These are phyloP conservation scores for Dryobates pubescens DNA, from an alignment of 2,797 vertebrate species.

Conservation along the genomic window DNA sequence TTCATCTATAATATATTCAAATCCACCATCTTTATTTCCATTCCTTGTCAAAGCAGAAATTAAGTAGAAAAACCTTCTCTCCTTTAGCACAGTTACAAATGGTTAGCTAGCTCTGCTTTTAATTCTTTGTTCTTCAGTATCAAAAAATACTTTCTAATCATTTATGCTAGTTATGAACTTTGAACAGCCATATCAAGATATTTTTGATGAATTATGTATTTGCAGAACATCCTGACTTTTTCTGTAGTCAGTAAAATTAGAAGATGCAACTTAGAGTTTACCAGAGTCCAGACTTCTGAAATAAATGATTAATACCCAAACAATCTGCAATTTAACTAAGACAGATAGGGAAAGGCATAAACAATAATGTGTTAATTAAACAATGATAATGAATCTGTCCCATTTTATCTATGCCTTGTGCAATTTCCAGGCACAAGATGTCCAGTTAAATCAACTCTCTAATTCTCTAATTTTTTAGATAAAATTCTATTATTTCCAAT, in stretches of 20 bases:
- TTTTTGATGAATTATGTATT: background rate
- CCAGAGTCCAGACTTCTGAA: background rate
- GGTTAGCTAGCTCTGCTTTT: background rate
- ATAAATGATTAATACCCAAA: background rate
- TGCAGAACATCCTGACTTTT: background rate
- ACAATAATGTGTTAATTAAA: background rate
- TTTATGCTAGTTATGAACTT: background rate
- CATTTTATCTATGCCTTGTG: background rate
- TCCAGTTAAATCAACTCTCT: background rate
- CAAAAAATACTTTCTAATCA: background rate
- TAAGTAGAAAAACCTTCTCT: constrained; percentile 11
- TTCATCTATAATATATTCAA: background rate
- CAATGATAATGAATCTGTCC: background rate
- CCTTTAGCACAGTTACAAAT: background rate
- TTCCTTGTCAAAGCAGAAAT: background rate
- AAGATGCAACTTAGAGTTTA: background rate
- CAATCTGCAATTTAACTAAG: background rate
- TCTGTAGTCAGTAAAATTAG: background rate
- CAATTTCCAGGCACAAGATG: background rate
- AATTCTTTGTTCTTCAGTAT: background rate
- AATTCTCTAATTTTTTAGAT: background rate
- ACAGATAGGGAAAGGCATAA: background rate
- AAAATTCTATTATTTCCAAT: background rate
- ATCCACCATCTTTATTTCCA: background rate
- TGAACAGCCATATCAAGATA: background rate